A percentile compares a stretch with the other conserved stretches of the same genome.
phyloP scores from a whole-genome alignment of 2,888 invertebrate genomes.

The Ormyrus rosae region DNA sequence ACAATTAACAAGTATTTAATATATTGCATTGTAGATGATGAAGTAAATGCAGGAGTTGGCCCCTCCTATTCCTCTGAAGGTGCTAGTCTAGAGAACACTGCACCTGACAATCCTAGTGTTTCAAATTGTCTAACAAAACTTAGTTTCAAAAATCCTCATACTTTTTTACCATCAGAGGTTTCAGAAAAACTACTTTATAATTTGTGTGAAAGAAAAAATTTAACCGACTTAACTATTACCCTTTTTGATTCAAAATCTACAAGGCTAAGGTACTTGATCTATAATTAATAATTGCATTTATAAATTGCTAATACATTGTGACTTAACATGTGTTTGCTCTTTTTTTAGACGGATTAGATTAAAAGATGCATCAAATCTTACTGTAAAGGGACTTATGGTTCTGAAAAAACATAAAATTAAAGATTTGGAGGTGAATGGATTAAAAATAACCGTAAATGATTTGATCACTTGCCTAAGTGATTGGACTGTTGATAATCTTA shows the following conservation, averaged over 20 bases:
- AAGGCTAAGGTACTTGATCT: conserved; percentile 76
- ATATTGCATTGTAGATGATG: conserved; percentile 51
- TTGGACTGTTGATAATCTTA: conserved; percentile 81
- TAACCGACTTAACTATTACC: conserved; percentile 80
- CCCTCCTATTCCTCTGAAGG: conserved; percentile 57
- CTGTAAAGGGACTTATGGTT: conserved; percentile 79
- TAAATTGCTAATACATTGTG: conserved; percentile 2
- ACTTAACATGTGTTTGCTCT: too few species aligned
- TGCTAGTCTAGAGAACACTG: conserved; percentile 53
- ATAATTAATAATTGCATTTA: conserved; percentile 1
- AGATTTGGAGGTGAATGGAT: conserved; percentile 79
- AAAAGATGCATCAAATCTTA: conserved; percentile 79
- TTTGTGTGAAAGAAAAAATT: conserved; percentile 79
- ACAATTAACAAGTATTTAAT: background rate
- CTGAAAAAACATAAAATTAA: conserved; percentile 81
- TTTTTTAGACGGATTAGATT: conserved; percentile 78
- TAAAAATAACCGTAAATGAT: conserved; percentile 80
- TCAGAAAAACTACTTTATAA: conserved; percentile 79
- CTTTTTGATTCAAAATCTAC: conserved; percentile 80
- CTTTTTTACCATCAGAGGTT: conserved; percentile 79
- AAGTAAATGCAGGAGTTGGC: conserved; percentile 51
- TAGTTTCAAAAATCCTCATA: conserved; percentile 78
- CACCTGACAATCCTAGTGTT: conserved; percentile 60
- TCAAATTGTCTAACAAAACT: conserved; percentile 66
- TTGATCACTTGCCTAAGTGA: conserved; percentile 82